phyloP scores from a whole-genome alignment of 2,113 vertebrate species.

The Rana temporaria region DNA sequence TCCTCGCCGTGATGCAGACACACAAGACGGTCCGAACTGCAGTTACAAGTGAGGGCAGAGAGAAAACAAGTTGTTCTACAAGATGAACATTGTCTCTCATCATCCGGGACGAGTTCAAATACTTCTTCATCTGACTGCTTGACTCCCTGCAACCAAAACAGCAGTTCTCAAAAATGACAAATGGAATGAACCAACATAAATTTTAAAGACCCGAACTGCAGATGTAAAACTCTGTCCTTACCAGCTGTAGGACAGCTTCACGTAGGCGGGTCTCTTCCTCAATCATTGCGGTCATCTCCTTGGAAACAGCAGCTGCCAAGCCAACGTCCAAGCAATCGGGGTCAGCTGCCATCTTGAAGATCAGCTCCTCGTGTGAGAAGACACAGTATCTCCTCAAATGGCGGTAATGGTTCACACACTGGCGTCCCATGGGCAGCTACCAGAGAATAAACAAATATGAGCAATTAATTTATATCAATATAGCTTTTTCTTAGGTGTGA shows the following conservation, averaged over 20 bases:
- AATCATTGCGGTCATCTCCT: constrained; percentile 90
- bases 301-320: constrained; percentile 91
- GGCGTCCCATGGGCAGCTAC: constrained; percentile 91
- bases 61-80: constrained; percentile 98
- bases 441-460: neutral
- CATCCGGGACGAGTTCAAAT: constrained; percentile 95
- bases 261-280: constrained; percentile 90
- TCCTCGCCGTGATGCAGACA: constrained; percentile 88
- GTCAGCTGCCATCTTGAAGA: constrained; percentile 98
- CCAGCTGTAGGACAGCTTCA: constrained; percentile 84
- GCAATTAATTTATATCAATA: too few relatives aligned
- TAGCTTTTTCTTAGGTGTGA: neutral
- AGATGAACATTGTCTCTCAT: constrained; percentile 92
- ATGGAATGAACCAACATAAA: too few relatives aligned
- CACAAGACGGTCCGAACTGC: constrained; percentile 89
- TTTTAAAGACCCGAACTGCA: too few relatives aligned
- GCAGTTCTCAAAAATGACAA: neutral
- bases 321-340: constrained; percentile 95
- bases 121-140: constrained; percentile 93
- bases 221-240: constrained; percentile 62
- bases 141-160: constrained; percentile 78
- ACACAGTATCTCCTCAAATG: constrained; percentile 93
- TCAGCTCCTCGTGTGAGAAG: constrained; percentile 96
- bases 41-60: constrained; percentile 94
- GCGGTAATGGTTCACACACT: constrained; percentile 94